Evolutionary conservation across 2,797 vertebrate species (phyloP), one percentile per base, ranked within the genome.

Genomic region (Bufotes viridis): DNA sequence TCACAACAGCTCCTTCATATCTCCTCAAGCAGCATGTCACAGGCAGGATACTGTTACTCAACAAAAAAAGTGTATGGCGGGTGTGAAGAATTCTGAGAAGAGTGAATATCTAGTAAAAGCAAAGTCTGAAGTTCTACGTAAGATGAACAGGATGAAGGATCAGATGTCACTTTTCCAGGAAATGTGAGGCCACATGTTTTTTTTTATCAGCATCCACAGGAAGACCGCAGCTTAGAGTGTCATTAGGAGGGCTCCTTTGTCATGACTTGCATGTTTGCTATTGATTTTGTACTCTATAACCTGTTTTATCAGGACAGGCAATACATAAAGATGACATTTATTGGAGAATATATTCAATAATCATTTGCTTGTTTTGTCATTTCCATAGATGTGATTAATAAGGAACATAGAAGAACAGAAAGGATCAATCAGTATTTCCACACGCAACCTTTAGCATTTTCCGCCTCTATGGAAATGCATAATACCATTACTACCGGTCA

Each of bases 121-220:
- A 86, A 89, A 42, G 61, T 49, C 55, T n/a, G 6, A 20, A 22
- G 22, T 63, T 89, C 53, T 86, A 29, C 61, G 53, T 63, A 72
- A 83, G 14, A 61, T 26, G 61, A 55, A 72, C 84, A 72, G 80
- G 49, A 69, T 83, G 84, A 79, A 78, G 72, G 26, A 11, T 61
- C 53, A 79, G 84, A 87, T 84, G 85, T 78, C 55, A 78, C 53
- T 79, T 89, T 76, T 89, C 88, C 24, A 83, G 79, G 88, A 89
- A 89, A 86, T 51, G 14, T 74, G 74, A 85, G 55, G 67, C 67
- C 84, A 83, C 85, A 65, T 53, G 80, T 18, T n/a, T 42, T 8
- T 14, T 17, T 65, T 70, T 89, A 82, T 85, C 88, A 85, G 61
- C 42, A 49, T 63, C 70, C 61, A 70, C 15, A 65, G 83, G 83